Evolutionary conservation across 2,888 invertebrate genomes (phyloP).

Genomic region (Drosophila gaucha): DNA sequence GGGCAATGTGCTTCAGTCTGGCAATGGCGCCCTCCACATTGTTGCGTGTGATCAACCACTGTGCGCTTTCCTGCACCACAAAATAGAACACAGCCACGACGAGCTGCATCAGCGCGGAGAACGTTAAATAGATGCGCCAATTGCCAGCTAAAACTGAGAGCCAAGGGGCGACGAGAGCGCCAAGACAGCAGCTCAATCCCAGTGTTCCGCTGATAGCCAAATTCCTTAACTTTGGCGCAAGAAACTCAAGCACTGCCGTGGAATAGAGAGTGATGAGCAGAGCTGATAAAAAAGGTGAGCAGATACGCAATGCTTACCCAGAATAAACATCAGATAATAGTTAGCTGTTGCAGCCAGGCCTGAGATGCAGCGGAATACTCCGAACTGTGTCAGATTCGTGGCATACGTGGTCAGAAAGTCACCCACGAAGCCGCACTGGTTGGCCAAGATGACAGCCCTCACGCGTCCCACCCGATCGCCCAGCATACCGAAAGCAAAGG

Average conservation of each 20-base stretch:
- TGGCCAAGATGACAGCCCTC: constrained; percentile 86
- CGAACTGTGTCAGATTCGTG: constrained; percentile 84
- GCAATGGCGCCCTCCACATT: constrained; percentile 85
- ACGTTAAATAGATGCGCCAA: constrained; percentile 86
- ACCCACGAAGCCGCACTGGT: constrained; percentile 86
- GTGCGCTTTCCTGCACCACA: constrained; percentile 86
- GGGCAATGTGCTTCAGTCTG: constrained; percentile 86
- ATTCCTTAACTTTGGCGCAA: constrained; percentile 86
- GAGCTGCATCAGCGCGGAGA: constrained; percentile 85
- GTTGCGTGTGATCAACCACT: constrained; percentile 86
- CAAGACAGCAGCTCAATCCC: constrained; percentile 86
- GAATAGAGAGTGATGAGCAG: constrained; percentile 2
- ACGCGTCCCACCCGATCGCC: constrained; percentile 86
- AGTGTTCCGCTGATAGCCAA: constrained; percentile 86
- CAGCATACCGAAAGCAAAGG: constrained; percentile 86
- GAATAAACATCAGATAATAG: constrained; percentile 87
- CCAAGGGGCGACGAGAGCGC: constrained; percentile 85
- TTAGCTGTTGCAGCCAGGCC: constrained; percentile 87
- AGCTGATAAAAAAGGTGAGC: constrained; percentile 20
- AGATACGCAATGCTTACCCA: constrained; percentile 84
- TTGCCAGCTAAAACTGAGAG: constrained; percentile 84
- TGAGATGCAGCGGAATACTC: constrained; percentile 85
- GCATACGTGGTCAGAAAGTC: constrained; percentile 86
- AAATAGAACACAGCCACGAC: constrained; percentile 85
- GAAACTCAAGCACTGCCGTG: constrained; percentile 86